Percentiles rank a stretch among this genome's conserved stretches.
phyloP scores from a whole-genome alignment of 2,113 vertebrate genomes.

The Saccopteryx bilineata region DNA sequence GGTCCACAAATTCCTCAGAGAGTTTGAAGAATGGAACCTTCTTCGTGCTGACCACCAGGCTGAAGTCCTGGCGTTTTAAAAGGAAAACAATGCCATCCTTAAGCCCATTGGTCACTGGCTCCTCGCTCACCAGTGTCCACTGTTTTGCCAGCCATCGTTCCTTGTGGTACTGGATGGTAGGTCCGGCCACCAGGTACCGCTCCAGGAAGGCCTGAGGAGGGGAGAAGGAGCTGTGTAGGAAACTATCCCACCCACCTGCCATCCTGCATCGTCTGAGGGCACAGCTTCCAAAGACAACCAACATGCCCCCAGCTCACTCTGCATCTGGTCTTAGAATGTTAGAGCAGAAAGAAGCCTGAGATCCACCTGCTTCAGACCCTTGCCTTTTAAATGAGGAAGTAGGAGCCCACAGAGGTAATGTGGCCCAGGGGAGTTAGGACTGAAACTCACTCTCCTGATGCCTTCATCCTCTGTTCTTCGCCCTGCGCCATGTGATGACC shows the following conservation, averaged over 20 bases:
- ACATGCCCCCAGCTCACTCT: background rate
- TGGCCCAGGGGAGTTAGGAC: background rate
- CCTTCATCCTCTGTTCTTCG: background rate
- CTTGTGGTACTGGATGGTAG: conserved; percentile 97
- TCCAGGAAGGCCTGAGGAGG: conserved; percentile 94
- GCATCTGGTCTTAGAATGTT: background rate
- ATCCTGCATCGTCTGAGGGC: background rate
- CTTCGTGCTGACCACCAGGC: conserved; percentile 94
- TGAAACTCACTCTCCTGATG: background rate
- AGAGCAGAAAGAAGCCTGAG: background rate
- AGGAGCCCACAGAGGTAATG: background rate
- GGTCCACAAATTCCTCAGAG: conserved; percentile 97
- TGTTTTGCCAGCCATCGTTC: conserved; percentile 95
- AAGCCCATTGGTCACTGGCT: conserved; percentile 95
- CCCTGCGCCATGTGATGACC: background rate
- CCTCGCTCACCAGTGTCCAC: conserved; percentile 98
- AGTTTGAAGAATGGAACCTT: conserved; percentile 96
- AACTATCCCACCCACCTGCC: background rate
- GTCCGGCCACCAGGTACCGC: conserved; percentile 94
- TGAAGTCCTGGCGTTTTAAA: conserved; percentile 95
- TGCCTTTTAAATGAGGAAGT: background rate
- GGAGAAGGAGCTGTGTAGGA: background rate
- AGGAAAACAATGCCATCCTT: conserved; percentile 95
- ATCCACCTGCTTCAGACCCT: background rate
- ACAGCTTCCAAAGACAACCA: background rate